Base-by-base conservation (phyloP, 2,888 invertebrate species). In the Quadroppia sp. region DNA sequence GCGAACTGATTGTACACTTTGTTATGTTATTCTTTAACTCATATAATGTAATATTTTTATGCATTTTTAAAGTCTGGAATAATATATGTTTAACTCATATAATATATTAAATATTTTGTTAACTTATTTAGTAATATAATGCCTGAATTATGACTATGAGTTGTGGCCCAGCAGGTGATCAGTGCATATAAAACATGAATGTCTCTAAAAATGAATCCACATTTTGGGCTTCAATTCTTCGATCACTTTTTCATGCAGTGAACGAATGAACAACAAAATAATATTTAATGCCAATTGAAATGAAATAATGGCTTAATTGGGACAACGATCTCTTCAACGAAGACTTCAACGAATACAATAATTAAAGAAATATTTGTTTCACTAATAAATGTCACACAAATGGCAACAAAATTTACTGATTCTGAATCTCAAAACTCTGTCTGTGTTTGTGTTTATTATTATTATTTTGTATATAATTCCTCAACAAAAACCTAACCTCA, bases 41-140 rank as follows among this genome's bases (percentile, higher is more conserved):
- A 42, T 42, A 67, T 40, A 67, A 40, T 40, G 42, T 40, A 67
- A 40, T 40, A 67, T 67, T 40, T 48, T 67, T 67, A 40, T 67
- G 36, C 67, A 32, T 67, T 36, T 67, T 25, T 61, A 61, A 61
- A 40, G 42, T 64, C 23, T 40, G 23, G n/a, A n/a, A n/a, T n/a
- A 67, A 67, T 42, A 67, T 61, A 42, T 67, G n/a, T n/a, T n/a
- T n/a, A n/a, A n/a, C n/a, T n/a, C 23, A 40, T 42, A 67, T 42
- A 40, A 42, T 67, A 23, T 30, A 30, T 59, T 25, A 64, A 36
- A 59, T 59, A 59, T 59, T 64, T 67, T n/a, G 45, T 40, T 67
- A 67, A 67, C 67, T 40, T 67, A 67, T 67, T 67, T 67, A 67
- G 67, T 67, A 40, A 67, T 67, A 67, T 67, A 67, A 67, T 67